Evolutionary conservation across 2,888 invertebrate species (phyloP), one percentile per base, ranked within the genome.

Genomic region (Dexiosoma caninum): DNA sequence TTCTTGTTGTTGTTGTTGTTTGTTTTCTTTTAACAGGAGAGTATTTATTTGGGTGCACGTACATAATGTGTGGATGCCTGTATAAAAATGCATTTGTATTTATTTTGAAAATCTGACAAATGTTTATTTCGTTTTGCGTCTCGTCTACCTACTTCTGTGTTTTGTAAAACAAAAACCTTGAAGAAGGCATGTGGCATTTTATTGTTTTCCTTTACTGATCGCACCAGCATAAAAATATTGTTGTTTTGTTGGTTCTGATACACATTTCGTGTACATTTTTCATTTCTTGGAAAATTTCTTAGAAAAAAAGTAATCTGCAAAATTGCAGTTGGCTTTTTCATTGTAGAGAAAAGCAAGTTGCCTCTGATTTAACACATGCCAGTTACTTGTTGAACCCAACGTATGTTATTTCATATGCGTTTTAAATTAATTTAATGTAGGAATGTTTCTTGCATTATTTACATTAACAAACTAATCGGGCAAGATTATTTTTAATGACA

Each of bases 261-360:
- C n/a, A 64, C 23, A 32, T 23, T 72, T 44, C 32, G 42, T 72
- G 44, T 55, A 57, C 66, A 55, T 66, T 66, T 74, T 55, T 37
- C 27, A 64, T 64, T 80, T 81, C 80, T 76, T 67, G 76, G 71
- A 80, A 76, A 70, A 69, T 64, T 69, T 75, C 60, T 60, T 75
- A 19, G 35, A 79, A 69, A 78, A 53, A 53, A n/a, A n/a, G n/a
- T n/a, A n/a, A 51, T 44, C 44, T 37, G 19, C 42, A 69, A 30
- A 69, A 69, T 49, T 62, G 53, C 35, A 37, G 53, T 71, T 53
- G 60, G n/a, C 16, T 32, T 71, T 35, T 53, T 35, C 60, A 37
- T n/a, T 40, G 19, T 10, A 21, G 2, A 12, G 37, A 21, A 57
- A 57, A 55, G 71, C 57, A 64, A 66, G 35, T 57, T 55, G 62